Evolutionary conservation across 1,140 invertebrate species (phyloP).

Genomic region (Subanguina moxae): DNA sequence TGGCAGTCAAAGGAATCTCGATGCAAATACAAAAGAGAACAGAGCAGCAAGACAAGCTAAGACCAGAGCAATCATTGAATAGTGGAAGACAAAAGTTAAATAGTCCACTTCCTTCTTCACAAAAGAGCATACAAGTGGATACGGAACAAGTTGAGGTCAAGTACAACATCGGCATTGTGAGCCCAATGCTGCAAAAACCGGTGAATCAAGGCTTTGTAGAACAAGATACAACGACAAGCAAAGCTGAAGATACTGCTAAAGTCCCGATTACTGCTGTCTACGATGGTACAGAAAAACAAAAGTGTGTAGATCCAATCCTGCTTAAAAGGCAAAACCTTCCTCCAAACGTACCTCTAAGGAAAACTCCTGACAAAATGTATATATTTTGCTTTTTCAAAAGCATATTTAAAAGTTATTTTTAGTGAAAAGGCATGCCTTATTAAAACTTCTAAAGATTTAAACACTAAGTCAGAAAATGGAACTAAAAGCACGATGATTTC

Average conservation of each 20-base stretch:
- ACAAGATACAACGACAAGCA: background rate
- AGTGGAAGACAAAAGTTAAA: background rate
- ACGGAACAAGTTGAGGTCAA: background rate
- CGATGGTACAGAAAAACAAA: too few relatives aligned
- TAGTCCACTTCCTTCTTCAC: background rate
- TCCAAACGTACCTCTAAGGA: background rate
- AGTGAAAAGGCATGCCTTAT: background rate
- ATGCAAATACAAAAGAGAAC: background rate
- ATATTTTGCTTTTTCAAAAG: background rate
- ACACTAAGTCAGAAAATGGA: too few relatives aligned
- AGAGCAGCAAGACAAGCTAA: background rate
- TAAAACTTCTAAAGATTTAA: too few relatives aligned
- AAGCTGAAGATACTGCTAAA: background rate
- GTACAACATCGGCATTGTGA: background rate
- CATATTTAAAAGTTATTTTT: background rate
- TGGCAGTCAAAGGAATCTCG: slow-evolving; percentile 9
- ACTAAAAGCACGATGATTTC: too few relatives aligned
- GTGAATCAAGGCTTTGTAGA: background rate
- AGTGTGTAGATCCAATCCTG: background rate
- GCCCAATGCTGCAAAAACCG: slow-evolving; percentile 10
- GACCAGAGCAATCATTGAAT: background rate
- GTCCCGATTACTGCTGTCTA: too few relatives aligned
- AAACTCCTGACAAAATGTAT: background rate
- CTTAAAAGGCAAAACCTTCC: background rate
- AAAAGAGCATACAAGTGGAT: background rate